Conservation (phyloP, 1,140 invertebrate species). For the Bombus confusus region DNA sequence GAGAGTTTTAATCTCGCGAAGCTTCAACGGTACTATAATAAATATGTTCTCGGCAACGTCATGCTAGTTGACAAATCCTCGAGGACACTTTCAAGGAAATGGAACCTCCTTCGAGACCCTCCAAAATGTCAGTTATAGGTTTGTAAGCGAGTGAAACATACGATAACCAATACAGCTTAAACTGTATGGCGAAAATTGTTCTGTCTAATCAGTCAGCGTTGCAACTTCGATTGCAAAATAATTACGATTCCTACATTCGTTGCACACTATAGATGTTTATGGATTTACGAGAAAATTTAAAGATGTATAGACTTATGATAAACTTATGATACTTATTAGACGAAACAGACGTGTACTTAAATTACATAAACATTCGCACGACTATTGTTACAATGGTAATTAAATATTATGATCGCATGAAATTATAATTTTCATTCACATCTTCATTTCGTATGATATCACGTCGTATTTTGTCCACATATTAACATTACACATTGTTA, state of each 20-base stretch:
- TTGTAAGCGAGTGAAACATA: background rate
- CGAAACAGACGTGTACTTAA: too few species aligned
- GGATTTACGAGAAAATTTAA: too few species aligned
- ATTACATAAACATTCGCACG: too few species aligned
- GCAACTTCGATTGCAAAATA: background rate
- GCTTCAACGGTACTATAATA: too few species aligned
- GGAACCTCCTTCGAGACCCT: background rate
- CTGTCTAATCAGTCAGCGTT: background rate
- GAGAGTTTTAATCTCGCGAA: background rate
- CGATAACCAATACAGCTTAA: background rate
- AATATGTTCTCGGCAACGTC: background rate
- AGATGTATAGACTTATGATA: too few species aligned
- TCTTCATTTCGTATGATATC: too few species aligned
- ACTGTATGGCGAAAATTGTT: background rate
- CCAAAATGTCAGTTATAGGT: background rate
- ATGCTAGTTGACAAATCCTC: background rate
- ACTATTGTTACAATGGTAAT: too few species aligned
- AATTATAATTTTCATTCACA: too few species aligned
- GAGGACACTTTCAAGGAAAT: background rate
- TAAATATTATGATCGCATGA: too few species aligned
- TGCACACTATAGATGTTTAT: too few species aligned
- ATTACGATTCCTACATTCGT: background rate
- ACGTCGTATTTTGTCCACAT: background rate
- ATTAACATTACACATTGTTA: too few species aligned
- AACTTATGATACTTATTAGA: too few species aligned